Percentiles rank a stretch among this genome's conserved stretches.
These are phyloP conservation scores for Temnothorax ravouxi DNA, from an alignment of 2,888 invertebrate species.

Conservation along the genomic window DNA sequence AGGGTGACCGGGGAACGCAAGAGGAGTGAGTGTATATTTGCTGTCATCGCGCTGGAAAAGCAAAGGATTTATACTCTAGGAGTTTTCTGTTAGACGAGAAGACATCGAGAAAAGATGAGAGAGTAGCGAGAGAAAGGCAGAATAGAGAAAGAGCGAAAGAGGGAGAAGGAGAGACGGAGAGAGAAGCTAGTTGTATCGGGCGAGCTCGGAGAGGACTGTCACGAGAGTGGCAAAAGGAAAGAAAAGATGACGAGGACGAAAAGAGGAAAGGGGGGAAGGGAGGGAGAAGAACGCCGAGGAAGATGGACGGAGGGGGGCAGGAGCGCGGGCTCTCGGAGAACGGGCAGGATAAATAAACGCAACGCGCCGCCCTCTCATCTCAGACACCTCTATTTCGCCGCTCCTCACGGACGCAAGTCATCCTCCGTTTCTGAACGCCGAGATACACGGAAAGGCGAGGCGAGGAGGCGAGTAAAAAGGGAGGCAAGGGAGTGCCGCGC, in stretches of 20 bases:
- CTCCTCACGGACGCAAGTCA: conserved; percentile 78
- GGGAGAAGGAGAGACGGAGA: not conserved
- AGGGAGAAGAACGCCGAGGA: conserved; percentile 6
- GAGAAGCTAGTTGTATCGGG: conserved; percentile 4
- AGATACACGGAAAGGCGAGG: conserved; percentile 26
- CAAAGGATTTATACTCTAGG: conserved; percentile 41
- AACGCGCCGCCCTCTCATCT: conserved; percentile 85
- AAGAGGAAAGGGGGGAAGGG: not conserved
- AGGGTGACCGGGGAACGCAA: conserved; percentile 9
- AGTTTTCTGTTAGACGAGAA: conserved; percentile 42
- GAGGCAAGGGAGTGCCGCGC: conserved; percentile 46
- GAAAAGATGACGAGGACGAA: conserved; percentile 21
- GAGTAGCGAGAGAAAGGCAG: conserved; percentile 16
- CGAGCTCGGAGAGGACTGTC: conserved; percentile 47
- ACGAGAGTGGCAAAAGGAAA: conserved; percentile 45
- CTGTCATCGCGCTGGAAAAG: conserved; percentile 50
- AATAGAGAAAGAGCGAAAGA: not conserved
- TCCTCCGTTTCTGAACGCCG: conserved; percentile 65
- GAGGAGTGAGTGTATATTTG: conserved; percentile 37
- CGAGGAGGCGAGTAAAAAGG: conserved; percentile 39
- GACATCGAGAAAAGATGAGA: not conserved
- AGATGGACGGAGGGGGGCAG: conserved; percentile 36
- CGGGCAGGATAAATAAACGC: conserved; percentile 85
- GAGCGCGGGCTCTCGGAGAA: conserved; percentile 69
- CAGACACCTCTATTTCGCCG: conserved; percentile 84